Evolutionary conservation across 2,113 vertebrate species (phyloP), one percentile per base, ranked within the genome.

Genomic region (Myocastor coypus): DNA sequence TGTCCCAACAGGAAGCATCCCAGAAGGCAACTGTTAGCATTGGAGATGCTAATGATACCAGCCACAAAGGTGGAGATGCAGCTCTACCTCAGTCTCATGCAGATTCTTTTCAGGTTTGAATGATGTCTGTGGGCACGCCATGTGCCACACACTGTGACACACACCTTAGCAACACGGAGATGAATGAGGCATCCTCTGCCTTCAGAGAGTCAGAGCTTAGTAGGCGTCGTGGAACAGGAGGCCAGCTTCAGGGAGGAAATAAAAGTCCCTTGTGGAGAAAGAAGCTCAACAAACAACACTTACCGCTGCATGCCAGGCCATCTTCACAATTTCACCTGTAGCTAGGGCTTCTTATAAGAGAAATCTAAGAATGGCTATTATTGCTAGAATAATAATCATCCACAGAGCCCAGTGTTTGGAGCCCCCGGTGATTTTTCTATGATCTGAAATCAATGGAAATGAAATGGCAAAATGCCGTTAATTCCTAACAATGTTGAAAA

Each of bases 401-500:
- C 92, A 84, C 81, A 84, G 87, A 93, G 59, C 66, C 42, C 50
- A 46, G 93, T 42, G 59, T 94, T 87, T 52, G 66, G 77, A 96
- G 82, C 82, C 89, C 96, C 97, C 19, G 3, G 90, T 85, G 93
- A 87, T 94, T 96, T 95, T 94, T 86, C 96, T 96, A 20, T 96
- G 82, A 94, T 97, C 96, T 97, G 81, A 90, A 96, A 92, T 97
- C 96, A 97, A 83, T 97, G 96, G 90, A 93, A 97, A 95, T 59
- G 96, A 96, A 96, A 96, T 85, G 26, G 66, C 68, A 55, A 92
- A 83, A 91, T 66, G 59, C 96, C 88, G 94, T 95, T 94, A 96
- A 93, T 97, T 96, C 82, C 78, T 50, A 68, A 85, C 92, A 78
- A 69, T 84, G 63, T 59, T 89, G 69, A 83, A 80, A 88, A 94